Conservation (phyloP, 2,797 vertebrate species). For the Sitta carolinensis region DNA sequence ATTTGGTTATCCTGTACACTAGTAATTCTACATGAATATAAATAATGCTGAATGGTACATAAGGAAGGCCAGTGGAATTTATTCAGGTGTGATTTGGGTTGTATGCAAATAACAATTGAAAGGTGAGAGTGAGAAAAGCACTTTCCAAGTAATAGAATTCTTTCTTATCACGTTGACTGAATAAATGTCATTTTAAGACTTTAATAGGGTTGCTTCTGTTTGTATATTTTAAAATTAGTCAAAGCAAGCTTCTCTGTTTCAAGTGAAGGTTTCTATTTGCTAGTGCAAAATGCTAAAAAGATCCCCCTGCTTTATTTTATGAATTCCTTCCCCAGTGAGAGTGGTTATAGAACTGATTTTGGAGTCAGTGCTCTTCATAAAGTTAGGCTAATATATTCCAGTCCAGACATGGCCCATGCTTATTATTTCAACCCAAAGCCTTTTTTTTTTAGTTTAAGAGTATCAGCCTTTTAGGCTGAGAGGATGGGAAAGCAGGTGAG, state of each 20-base stretch:
- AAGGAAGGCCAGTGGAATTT: slow-evolving; percentile 2
- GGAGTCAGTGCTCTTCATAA: background rate
- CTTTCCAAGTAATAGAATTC: background rate
- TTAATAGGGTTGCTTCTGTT: background rate
- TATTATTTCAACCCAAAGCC: background rate
- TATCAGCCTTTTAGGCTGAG: background rate
- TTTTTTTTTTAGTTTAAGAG: background rate
- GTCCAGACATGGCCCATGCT: background rate
- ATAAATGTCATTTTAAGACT: background rate
- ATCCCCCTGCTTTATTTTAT: background rate
- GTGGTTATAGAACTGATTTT: background rate
- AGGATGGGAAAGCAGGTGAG: background rate
- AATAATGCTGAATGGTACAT: background rate
- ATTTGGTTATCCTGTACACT: background rate
- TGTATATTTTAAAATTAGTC: slow-evolving; percentile 7
- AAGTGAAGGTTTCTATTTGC: background rate
- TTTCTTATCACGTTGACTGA: slow-evolving; percentile 6
- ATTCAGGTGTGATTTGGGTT: background rate
- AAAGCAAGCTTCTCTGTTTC: background rate
- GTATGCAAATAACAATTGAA: background rate
- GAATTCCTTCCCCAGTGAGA: background rate
- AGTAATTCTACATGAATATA: background rate
- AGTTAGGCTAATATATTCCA: background rate
- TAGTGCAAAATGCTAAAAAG: background rate
- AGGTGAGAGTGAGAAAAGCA: background rate